A percentile compares a stretch with the other conserved stretches of the same genome.
Conservation (phyloP, 2,113 vertebrate genomes). For the Vulpes vulpes region DNA sequence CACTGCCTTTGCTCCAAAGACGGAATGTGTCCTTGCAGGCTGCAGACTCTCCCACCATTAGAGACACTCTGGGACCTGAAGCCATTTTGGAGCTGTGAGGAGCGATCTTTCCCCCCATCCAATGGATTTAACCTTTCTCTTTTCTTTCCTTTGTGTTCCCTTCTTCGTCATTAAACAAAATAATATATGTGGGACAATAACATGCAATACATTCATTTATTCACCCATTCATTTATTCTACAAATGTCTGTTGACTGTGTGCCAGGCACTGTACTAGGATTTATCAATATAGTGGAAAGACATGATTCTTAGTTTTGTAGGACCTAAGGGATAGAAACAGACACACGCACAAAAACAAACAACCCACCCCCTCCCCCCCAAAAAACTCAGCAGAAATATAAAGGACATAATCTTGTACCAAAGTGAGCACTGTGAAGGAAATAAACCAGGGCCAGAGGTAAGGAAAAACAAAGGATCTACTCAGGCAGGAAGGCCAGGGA, state of each 20-base stretch:
- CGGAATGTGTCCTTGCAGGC: background rate
- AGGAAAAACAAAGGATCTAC: background rate
- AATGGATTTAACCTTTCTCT: background rate
- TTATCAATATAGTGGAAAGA: background rate
- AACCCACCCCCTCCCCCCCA: no score
- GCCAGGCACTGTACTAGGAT: background rate
- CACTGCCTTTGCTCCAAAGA: slow-evolving; percentile 15
- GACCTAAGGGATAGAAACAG: slow-evolving; percentile 5
- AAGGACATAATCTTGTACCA: background rate
- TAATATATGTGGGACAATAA: background rate
- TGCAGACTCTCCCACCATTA: background rate
- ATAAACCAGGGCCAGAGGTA: background rate
- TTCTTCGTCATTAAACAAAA: background rate
- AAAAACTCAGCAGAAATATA: background rate
- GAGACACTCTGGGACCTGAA: background rate
- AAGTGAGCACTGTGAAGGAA: background rate
- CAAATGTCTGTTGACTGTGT: background rate
- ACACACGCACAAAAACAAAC: background rate
- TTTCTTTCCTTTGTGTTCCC: background rate
- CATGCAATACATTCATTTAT: background rate
- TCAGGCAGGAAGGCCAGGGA: background rate
- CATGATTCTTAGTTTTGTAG: background rate
- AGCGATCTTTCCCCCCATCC: background rate
- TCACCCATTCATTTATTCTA: background rate
- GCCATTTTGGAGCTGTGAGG: background rate